Evolutionary conservation across 2,888 invertebrate genomes (phyloP).

Genomic region (Polylopha cassiicola): DNA sequence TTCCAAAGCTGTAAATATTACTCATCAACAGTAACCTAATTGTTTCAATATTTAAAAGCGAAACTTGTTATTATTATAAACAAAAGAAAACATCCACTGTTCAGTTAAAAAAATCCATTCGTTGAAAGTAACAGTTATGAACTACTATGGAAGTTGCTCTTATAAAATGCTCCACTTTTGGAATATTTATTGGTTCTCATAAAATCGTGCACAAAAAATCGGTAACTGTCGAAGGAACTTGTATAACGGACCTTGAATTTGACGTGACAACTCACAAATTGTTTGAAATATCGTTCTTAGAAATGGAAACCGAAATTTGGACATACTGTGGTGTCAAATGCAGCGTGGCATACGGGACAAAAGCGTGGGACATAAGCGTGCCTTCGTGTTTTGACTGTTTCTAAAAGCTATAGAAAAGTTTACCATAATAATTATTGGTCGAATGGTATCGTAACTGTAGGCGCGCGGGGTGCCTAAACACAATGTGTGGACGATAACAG

Average conservation of each 20-base stretch:
- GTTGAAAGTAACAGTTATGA: constrained; percentile 72
- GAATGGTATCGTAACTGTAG: constrained; percentile 61
- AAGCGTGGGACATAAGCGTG: constrained; percentile 63
- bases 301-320: constrained; percentile 74
- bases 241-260: constrained; percentile 62
- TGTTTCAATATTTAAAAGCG: constrained; percentile 50
- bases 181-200: constrained; percentile 70
- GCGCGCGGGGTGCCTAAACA: constrained; percentile 54
- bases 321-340: constrained; percentile 68
- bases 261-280: constrained; percentile 55
- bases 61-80: constrained; percentile 50
- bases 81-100: constrained; percentile 42
- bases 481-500: constrained; percentile 47
- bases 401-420: constrained; percentile 59
- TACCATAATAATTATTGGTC: constrained; percentile 69
- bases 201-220: constrained; percentile 50
- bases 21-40: constrained; percentile 5
- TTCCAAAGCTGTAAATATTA: constrained; percentile 1
- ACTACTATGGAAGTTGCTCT: constrained; percentile 70
- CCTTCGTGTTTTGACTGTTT: constrained; percentile 66
- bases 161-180: constrained; percentile 69
- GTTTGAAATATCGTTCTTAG: constrained; percentile 52
- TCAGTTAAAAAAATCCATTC: constrained; percentile 44
- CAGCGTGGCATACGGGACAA: constrained; percentile 48
- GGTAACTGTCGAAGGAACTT: constrained; percentile 59